Conservation (phyloP, 2,113 vertebrate genomes). For the Aepyceros melampus region DNA sequence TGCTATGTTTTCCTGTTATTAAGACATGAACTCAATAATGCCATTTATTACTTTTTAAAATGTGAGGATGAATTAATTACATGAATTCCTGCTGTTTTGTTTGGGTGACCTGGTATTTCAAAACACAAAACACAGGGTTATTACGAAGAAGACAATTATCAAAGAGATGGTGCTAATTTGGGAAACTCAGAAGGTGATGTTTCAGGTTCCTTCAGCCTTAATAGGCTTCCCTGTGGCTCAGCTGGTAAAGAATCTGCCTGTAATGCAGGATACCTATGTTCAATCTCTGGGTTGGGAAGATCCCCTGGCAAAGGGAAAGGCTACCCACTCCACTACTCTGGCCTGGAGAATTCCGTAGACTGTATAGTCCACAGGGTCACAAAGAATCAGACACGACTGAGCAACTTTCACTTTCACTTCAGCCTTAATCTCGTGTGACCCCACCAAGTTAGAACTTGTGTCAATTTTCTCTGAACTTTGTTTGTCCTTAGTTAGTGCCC, state of each 20-base stretch:
- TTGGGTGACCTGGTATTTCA: not conserved
- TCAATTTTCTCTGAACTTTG: not conserved
- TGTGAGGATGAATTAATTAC: not conserved
- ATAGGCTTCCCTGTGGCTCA: not conserved
- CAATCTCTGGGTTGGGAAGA: not conserved
- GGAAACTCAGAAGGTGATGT: not conserved
- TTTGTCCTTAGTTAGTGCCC: not conserved
- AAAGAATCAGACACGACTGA: not conserved
- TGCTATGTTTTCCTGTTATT: not conserved
- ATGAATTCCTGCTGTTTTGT: not conserved
- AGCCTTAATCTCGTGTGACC: not conserved
- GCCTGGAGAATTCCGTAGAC: not conserved
- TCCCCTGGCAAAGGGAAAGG: not conserved
- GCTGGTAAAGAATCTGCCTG: not conserved
- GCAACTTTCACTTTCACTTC: not conserved
- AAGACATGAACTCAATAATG: not conserved
- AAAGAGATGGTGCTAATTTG: not conserved
- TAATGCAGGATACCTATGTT: not conserved
- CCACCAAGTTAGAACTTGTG: not conserved
- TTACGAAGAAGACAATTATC: not conserved
- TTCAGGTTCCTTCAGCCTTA: not conserved
- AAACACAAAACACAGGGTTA: constrained; percentile 2
- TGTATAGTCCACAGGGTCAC: not conserved
- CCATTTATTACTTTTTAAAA: constrained; percentile 17
- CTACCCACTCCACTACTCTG: not conserved